Percentiles rank a stretch among this genome's conserved stretches.
These are phyloP conservation scores for Craseonycteris thonglongyai DNA, from an alignment of 2,113 vertebrate genomes.

Conservation along the genomic window DNA sequence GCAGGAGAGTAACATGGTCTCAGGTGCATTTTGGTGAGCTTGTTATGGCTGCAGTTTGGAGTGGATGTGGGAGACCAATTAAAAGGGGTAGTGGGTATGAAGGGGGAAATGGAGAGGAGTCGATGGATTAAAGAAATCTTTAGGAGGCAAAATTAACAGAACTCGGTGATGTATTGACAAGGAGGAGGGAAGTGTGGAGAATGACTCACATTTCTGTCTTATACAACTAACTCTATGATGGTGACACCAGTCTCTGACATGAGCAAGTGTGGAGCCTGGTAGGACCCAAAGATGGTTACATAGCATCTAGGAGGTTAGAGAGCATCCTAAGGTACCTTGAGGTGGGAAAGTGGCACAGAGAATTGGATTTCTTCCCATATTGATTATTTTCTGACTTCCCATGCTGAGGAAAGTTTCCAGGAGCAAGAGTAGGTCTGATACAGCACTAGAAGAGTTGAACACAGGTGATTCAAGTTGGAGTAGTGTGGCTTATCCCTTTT, in stretches of 20 bases:
- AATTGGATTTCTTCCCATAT: background rate
- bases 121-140: background rate
- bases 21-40: background rate
- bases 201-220: background rate
- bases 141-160: background rate
- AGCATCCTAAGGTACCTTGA: background rate
- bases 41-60: background rate
- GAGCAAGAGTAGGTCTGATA: background rate
- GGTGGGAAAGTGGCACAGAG: background rate
- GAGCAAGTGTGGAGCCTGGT: background rate
- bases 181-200: background rate
- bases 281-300: background rate
- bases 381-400: background rate
- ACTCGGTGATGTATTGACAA: background rate
- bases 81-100: background rate
- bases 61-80: background rate
- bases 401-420: background rate
- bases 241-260: background rate
- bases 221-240: background rate
- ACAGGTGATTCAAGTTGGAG: background rate
- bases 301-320: background rate
- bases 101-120: slow-evolving; percentile 14
- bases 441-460: background rate
- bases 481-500: background rate
- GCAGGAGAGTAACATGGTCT: background rate